Percentiles rank a stretch among this genome's conserved stretches.
These are phyloP conservation scores for Polyergus mexicanus DNA, from an alignment of 1,140 invertebrate genomes.

Conservation along the genomic window DNA sequence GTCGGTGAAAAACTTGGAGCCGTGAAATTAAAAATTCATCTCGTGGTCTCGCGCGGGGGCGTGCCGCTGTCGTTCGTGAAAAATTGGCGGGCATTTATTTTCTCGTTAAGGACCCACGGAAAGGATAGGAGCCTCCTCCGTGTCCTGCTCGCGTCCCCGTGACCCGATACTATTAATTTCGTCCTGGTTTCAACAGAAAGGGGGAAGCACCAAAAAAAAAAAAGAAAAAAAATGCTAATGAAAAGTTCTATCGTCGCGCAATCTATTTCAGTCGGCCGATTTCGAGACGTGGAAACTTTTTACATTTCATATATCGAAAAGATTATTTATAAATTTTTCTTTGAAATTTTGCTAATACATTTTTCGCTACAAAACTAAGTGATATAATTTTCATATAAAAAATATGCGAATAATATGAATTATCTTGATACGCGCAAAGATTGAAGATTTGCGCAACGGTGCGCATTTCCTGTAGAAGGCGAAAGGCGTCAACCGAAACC, in stretches of 20 bases:
- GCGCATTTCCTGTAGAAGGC: constrained; percentile 32
- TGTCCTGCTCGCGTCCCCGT: constrained; percentile 64
- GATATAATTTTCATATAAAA: background rate
- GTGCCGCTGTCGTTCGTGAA: constrained; percentile 69
- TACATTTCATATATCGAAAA: background rate
- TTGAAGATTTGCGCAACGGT: constrained; percentile 12
- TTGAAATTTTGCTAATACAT: background rate
- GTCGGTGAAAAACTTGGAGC: constrained; percentile 59
- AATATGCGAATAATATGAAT: background rate
- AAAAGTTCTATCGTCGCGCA: constrained; percentile 46
- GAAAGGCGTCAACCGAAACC: constrained; percentile 3
- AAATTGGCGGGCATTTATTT: constrained; percentile 78
- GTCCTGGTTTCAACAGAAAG: constrained; percentile 25
- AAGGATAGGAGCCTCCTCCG: constrained; percentile 39
- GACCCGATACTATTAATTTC: constrained; percentile 74
- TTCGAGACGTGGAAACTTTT: background rate
- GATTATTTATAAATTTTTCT: background rate
- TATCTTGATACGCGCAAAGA: constrained; percentile 29
- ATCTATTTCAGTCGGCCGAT: constrained; percentile 9
- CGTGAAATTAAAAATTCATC: constrained; percentile 75
- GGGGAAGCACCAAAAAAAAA: constrained; percentile 31
- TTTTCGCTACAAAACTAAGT: background rate
- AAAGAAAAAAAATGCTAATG: constrained; percentile 60
- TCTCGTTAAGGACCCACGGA: constrained; percentile 73
- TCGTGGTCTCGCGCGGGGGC: constrained; percentile 41